Evolutionary conservation across 2,113 vertebrate species (phyloP), one percentile per base, ranked within the genome.

Genomic region (Corapipo altera): DNA sequence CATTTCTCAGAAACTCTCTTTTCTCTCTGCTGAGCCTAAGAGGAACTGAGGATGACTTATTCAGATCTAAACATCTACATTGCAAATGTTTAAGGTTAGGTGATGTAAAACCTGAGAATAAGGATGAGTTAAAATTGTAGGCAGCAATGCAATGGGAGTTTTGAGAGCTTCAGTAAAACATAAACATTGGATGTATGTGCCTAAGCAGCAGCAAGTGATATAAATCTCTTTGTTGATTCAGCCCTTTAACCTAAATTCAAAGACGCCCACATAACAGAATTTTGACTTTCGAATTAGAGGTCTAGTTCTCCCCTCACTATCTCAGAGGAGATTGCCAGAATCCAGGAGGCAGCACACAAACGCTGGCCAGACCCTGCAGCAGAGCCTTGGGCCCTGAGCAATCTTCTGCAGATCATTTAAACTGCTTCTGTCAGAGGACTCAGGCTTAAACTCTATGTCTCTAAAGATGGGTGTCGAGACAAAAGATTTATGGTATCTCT

Each of bases 1-100:
- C 95, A 96, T 69, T 73, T 88, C 74, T 88, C 51, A 90, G 74
- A 91, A 96, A 82, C 19, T 61, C 44, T 49, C 33, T 89, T 61
- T 55, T 59, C 66, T 90, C 74, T 82, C 66, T 30, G 8, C 35
- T n/a, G 58, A 90, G 58, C 32, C 61, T 39, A 79, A 82, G 74
- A 39, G 19, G 70, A 88, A 21, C 48, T 81, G 58, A 72, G 74
- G n/a, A 72, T 82, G 85, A 90, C 54, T 95, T 88, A 93, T 21
- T 79, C 66, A 52, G 35, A 69, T 72, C 35, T 76, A 93, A 89
- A 75, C 49, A 88, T 65, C 77, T 82, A 69, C 44, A 65, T 12
- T 88, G 81, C 62, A 93, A 72, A 61, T 57, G 24, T 52, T 93
- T 89, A 55, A 44, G 62, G 15, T 65, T 73, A 79, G 33, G 23